A percentile compares a stretch with the other conserved stretches of the same genome.
Conservation (phyloP, 2,888 invertebrate genomes). For the Pardosa pseudoannulata region DNA sequence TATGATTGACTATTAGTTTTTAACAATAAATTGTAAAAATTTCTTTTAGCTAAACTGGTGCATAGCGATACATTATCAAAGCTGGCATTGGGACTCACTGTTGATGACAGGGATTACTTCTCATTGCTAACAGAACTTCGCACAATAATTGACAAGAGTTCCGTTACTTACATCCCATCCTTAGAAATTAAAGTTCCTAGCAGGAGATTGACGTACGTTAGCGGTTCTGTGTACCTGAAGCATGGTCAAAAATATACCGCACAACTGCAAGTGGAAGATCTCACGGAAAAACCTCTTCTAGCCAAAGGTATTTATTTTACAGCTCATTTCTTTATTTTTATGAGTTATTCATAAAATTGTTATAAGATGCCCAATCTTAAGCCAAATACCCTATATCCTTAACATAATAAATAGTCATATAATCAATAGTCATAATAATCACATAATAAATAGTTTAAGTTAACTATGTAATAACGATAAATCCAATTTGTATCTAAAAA, state of each 20-base stretch:
- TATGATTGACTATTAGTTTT: too few relatives aligned
- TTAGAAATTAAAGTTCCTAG: conserved; percentile 74
- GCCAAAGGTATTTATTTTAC: conserved; percentile 77
- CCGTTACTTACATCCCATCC: conserved; percentile 75
- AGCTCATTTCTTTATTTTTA: too few relatives aligned
- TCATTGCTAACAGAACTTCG: conserved; percentile 71
- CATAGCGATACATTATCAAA: conserved; percentile 72
- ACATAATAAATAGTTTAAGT: too few relatives aligned
- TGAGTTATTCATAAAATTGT: too few relatives aligned
- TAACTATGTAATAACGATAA: too few relatives aligned
- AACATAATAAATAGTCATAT: too few relatives aligned
- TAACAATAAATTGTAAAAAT: background rate
- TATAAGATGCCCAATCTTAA: too few relatives aligned
- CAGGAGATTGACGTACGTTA: conserved; percentile 74
- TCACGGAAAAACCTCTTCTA: conserved; percentile 76
- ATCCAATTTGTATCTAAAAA: too few relatives aligned
- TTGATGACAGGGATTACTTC: conserved; percentile 75
- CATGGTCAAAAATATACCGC: conserved; percentile 76
- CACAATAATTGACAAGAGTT: conserved; percentile 64
- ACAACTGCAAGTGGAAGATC: conserved; percentile 76
- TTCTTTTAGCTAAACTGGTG: conserved; percentile 67
- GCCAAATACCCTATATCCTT: too few relatives aligned
- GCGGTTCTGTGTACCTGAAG: conserved; percentile 75
- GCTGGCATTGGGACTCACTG: conserved; percentile 73
- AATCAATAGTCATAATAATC: too few relatives aligned